phyloP scores from a whole-genome alignment of 2,888 invertebrate genomes.

The Syritta pipiens region DNA sequence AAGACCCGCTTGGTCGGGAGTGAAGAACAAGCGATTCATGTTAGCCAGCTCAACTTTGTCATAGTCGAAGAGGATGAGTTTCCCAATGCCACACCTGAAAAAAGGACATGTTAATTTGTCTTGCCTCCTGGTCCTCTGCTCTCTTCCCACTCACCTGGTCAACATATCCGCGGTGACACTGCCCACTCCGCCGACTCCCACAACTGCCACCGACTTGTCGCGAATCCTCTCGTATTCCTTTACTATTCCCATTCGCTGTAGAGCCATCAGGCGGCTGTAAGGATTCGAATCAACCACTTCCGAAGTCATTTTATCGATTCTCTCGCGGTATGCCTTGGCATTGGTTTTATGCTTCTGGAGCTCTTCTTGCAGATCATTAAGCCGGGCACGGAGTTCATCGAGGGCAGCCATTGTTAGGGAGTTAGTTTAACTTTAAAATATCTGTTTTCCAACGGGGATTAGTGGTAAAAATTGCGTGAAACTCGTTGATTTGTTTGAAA shows the following conservation, averaged over 20 bases:
- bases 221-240: constrained; percentile 97
- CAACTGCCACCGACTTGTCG: constrained; percentile 92
- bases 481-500: not conserved
- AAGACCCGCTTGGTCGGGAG: constrained; percentile 97
- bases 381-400: constrained; percentile 82
- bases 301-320: constrained; percentile 93
- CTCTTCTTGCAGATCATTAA: constrained; percentile 84
- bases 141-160: constrained; percentile 82
- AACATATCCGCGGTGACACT: constrained; percentile 99
- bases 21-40: constrained; percentile 99
- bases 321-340: constrained; percentile 80
- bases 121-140: not conserved
- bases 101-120: not conserved
- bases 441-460: not conserved
- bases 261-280: constrained; percentile 98
- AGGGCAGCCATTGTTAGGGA: constrained; percentile 82
- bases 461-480: not conserved
- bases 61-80: constrained; percentile 97
- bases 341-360: constrained; percentile 79
- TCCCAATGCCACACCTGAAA: constrained; percentile 95
- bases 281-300: constrained; percentile 99
- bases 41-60: constrained; percentile 99
- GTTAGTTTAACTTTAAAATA: not conserved
- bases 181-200: constrained; percentile 99
- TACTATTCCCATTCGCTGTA: constrained; percentile 99